Evolutionary conservation across 2,888 invertebrate genomes (phyloP).

Genomic region (Stenodera caucasica): DNA sequence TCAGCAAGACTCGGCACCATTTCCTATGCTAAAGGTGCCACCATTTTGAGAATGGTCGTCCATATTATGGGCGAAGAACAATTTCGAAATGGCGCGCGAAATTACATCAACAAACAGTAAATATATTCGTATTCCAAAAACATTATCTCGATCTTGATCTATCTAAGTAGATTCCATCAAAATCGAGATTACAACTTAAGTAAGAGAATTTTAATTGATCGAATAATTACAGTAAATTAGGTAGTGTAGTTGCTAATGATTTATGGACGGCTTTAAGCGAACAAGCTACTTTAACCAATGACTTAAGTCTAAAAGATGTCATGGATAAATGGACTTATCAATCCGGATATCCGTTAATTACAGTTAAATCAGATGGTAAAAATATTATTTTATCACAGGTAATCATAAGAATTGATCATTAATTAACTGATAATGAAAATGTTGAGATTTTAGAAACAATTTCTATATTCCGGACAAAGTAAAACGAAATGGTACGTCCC

Average conservation of each 20-base stretch:
- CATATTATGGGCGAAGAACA: conserved; percentile 61
- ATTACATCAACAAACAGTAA: conserved; percentile 62
- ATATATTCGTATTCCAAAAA: conserved; percentile 33
- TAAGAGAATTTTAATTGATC: background rate
- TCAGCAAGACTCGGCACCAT: conserved; percentile 62
- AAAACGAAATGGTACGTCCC: conserved; percentile 57
- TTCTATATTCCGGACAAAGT: conserved; percentile 26
- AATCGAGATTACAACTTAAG: background rate
- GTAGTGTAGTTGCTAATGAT: conserved; percentile 56
- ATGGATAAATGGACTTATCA: conserved; percentile 65
- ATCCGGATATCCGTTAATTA: conserved; percentile 62
- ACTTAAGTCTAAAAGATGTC: conserved; percentile 43
- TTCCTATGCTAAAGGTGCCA: conserved; percentile 63
- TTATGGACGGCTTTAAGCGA: conserved; percentile 55
- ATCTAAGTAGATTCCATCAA: too few relatives aligned
- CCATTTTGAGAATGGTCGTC: conserved; percentile 65
- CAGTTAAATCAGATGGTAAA: conserved; percentile 44
- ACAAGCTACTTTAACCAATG: conserved; percentile 16
- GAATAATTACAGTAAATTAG: conserved; percentile 48
- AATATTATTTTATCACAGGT: conserved; percentile 32
- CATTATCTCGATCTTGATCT: conserved; percentile 15
- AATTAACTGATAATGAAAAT: too few relatives aligned
- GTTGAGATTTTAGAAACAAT: conserved; percentile 36
- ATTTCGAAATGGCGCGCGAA: conserved; percentile 60
- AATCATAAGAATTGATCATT: conserved; percentile 2